phyloP scores from a whole-genome alignment of 2,888 invertebrate species.

The Trissoscelio sp. region DNA sequence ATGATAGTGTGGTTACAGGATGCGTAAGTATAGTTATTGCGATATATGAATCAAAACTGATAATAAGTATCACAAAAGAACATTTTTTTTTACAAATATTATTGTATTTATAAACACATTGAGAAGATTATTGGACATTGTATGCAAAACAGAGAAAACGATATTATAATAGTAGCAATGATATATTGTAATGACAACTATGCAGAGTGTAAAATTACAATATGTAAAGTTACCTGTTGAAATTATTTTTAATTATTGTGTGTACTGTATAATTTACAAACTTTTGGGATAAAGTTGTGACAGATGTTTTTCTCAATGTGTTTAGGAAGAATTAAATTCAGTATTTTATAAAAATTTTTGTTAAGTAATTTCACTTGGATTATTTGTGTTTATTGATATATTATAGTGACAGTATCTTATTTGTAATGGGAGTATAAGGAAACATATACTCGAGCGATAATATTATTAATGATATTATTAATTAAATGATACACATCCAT shows the following conservation, averaged over 20 bases:
- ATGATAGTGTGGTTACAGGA: slow-evolving; percentile 87
- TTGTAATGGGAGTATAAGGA: background rate
- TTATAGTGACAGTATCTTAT: background rate
- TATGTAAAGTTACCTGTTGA: too few relatives aligned
- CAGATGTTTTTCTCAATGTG: background rate
- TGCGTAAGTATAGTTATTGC: slow-evolving; percentile 66
- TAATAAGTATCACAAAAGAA: background rate
- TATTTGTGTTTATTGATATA: background rate
- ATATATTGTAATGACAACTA: too few relatives aligned
- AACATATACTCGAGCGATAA: background rate
- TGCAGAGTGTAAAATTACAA: too few relatives aligned
- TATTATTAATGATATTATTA: slow-evolving; percentile 3
- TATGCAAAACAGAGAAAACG: too few relatives aligned
- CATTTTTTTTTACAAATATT: background rate
- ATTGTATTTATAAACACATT: background rate
- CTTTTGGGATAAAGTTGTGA: too few relatives aligned
- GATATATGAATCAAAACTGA: background rate
- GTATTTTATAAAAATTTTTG: background rate
- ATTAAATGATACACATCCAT: background rate
- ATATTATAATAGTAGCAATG: too few relatives aligned
- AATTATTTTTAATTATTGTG: too few relatives aligned
- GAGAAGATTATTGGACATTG: background rate
- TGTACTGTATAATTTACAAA: too few relatives aligned
- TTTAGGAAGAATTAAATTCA: background rate
- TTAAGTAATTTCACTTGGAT: background rate